Conservation (phyloP, 2,113 vertebrate genomes). For the Psephotus haematonotus region DNA sequence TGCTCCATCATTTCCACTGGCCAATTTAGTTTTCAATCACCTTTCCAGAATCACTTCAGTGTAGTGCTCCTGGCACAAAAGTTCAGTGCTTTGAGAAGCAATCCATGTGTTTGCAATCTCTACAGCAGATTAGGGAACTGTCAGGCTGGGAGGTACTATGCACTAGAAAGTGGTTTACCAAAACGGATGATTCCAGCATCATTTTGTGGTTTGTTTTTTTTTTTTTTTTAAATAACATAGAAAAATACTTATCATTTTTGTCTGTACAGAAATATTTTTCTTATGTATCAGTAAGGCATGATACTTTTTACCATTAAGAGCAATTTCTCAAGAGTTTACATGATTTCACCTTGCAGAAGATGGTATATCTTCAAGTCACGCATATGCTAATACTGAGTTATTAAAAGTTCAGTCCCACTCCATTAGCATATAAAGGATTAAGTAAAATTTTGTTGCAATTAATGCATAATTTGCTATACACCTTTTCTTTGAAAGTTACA, state of each 20-base stretch:
- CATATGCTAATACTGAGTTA: neutral
- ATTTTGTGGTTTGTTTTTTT: neutral
- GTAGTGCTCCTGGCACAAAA: slow-evolving; percentile 10
- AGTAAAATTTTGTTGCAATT: neutral
- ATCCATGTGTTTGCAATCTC: neutral
- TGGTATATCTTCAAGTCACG: neutral
- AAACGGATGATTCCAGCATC: neutral
- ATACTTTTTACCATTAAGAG: neutral
- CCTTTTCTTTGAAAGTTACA: neutral
- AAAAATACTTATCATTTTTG: neutral
- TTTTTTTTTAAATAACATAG: neutral
- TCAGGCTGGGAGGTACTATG: neutral
- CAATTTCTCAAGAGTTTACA: neutral
- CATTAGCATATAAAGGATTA: neutral
- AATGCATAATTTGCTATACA: neutral
- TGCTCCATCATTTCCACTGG: slow-evolving; percentile 19
- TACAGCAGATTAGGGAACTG: slow-evolving; percentile 1
- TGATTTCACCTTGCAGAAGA: neutral
- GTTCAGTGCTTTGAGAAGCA: slow-evolving; percentile 24
- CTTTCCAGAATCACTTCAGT: neutral
- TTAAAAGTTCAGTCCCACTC: neutral
- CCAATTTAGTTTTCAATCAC: slow-evolving; percentile 31
- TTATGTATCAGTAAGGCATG: neutral
- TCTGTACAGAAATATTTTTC: neutral
- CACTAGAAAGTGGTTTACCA: neutral